Base-by-base conservation (phyloP, 2,113 vertebrate genomes). In the Bostrychus sinensis region DNA sequence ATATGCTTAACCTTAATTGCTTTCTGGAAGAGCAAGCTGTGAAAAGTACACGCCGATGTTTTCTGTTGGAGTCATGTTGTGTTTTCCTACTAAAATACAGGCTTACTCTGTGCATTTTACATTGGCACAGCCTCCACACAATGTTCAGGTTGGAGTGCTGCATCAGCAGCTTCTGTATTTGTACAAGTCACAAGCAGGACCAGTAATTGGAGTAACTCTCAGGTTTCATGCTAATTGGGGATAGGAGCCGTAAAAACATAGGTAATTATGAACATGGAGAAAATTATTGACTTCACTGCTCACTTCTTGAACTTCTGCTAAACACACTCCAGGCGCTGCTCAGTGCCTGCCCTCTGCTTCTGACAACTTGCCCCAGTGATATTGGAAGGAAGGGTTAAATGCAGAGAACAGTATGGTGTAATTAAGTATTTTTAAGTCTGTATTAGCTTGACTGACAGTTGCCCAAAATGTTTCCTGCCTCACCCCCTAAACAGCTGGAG, bases 171-270 rank as follows among this genome's bases (percentile, higher is more conserved):
- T 19, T 53, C 17, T 39, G 34, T 64, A 30, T 70, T 70, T 65
- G 46, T 32, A 61, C 66, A 70, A 64, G 34, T 46, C 62, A 56
- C 70, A 30, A 19, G 7, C 54, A 19, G 56, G 0, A 16, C 5
- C 71, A 46, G 60, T 76, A 64, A 76, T 76, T 69, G 60, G 56
- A 72, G 22, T 0, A 0, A 37, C 7, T 78, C 70, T 82, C 3
- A 19, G 70, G 43, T 82, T 82, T 78, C 75, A 45, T 50, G 63
- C 59, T 88, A 77, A 83, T 86, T 85, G 80, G 75, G 62, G 66
- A 56, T 13, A 55, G 34, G 8, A 72, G 78, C 77, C 70, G 71
- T 75, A 8, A 82, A 85, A 88, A 86, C 82, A 84, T 39, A 75
- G 65, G 71, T 83, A 72, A 82, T 75, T 66, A 56, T 74, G 80